phyloP scores from a whole-genome alignment of 2,888 invertebrate species.

The Lasius platythorax region DNA sequence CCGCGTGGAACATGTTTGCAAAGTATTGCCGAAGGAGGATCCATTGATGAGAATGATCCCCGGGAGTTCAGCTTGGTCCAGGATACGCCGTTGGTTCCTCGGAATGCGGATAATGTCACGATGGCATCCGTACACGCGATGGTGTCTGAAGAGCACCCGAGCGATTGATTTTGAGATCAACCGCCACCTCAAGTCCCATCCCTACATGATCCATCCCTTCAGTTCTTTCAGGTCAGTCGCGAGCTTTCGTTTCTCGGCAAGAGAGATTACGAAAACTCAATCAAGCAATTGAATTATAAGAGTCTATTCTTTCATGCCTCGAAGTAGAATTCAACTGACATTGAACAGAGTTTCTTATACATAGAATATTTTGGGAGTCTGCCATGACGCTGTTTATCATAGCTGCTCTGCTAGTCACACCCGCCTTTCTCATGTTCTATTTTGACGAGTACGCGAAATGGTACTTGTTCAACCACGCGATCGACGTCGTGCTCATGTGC shows the following conservation, averaged over 20 bases:
- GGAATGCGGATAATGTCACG: conserved; percentile 72
- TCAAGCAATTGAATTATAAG: background rate
- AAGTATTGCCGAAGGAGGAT: conserved; percentile 66
- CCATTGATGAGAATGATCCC: conserved; percentile 60
- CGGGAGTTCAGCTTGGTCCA: conserved; percentile 61
- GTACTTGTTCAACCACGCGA: conserved; percentile 66
- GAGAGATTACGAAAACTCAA: background rate
- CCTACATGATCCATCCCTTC: conserved; percentile 85
- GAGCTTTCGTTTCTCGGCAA: background rate
- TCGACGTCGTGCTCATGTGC: conserved; percentile 78
- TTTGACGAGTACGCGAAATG: conserved; percentile 66
- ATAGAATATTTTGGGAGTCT: conserved; percentile 82
- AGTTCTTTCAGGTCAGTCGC: conserved; percentile 81
- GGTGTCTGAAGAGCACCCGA: conserved; percentile 81
- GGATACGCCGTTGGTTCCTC: conserved; percentile 74
- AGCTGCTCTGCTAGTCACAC: conserved; percentile 78
- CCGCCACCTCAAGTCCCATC: conserved; percentile 80
- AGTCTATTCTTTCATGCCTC: background rate
- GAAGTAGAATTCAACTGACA: background rate
- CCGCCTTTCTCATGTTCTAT: conserved; percentile 81
- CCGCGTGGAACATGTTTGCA: conserved; percentile 74
- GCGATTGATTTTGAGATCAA: conserved; percentile 83
- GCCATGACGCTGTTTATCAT: conserved; percentile 80
- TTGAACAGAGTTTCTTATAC: conserved; percentile 1
- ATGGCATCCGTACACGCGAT: conserved; percentile 76